phyloP scores from a whole-genome alignment of 2,113 vertebrate species.

The Epinephelus cyanopodus region DNA sequence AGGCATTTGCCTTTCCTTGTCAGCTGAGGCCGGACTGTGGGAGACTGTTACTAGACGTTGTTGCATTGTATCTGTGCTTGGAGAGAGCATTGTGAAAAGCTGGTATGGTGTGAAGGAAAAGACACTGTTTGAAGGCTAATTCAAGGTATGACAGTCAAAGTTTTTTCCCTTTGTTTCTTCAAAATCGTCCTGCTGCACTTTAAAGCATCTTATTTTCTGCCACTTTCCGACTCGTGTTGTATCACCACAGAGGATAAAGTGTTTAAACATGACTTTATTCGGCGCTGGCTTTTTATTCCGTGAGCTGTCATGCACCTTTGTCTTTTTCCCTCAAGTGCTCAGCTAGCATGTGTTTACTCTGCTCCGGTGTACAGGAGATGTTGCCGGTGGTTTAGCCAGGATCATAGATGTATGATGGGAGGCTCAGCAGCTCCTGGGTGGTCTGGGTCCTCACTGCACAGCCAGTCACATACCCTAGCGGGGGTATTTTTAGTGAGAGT shows the following conservation, averaged over 20 bases:
- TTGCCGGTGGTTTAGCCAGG: conserved; percentile 32
- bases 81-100: conserved; percentile 48
- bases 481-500: conserved; percentile 72
- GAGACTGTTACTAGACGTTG: conserved; percentile 56
- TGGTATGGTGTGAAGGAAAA: conserved; percentile 72
- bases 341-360: conserved; percentile 12
- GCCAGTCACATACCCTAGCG: conserved; percentile 56
- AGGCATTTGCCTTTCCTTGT: conserved; percentile 73
- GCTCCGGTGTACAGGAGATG: conserved; percentile 17
- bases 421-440: conserved; percentile 79
- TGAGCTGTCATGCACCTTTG: background rate
- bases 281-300: background rate
- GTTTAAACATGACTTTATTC: background rate
- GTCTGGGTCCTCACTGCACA: conserved; percentile 67
- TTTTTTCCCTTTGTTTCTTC: background rate
- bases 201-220: conserved; percentile 4
- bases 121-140: conserved; percentile 49
- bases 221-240: background rate
- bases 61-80: conserved; percentile 51
- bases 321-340: background rate
- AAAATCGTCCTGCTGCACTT: background rate
- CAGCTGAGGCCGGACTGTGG: conserved; percentile 67
- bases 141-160: conserved; percentile 60
- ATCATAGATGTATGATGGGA: conserved; percentile 57
- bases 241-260: background rate